Conservation (phyloP, 2,797 vertebrate species). For the Lerista edwardsae region DNA sequence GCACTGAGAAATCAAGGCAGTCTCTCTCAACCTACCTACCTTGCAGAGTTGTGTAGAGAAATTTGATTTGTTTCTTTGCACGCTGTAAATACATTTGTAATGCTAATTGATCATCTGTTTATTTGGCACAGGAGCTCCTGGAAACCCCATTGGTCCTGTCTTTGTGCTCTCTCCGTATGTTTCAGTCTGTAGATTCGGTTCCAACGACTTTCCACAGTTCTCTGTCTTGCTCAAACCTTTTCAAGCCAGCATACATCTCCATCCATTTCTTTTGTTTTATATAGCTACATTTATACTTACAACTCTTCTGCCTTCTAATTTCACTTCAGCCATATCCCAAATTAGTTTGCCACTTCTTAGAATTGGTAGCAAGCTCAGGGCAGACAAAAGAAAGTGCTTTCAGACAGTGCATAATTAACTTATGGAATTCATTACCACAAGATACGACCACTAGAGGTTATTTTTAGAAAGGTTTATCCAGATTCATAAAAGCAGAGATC, state of each 20-base stretch:
- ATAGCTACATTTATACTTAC: not conserved
- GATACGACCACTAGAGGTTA: not conserved
- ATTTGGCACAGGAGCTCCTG: not conserved
- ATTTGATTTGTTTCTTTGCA: not conserved
- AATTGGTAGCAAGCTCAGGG: not conserved
- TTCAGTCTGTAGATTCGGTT: not conserved
- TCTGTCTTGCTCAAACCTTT: not conserved
- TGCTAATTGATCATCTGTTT: too few species aligned
- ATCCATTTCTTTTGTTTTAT: not conserved
- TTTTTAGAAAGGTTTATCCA: not conserved
- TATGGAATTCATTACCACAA: not conserved
- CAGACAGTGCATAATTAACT: not conserved
- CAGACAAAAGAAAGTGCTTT: not conserved
- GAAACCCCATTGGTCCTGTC: not conserved
- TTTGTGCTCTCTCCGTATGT: not conserved
- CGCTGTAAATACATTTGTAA: not conserved
- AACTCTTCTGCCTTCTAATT: conserved; percentile 19
- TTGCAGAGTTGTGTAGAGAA: not conserved
- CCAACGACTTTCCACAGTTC: not conserved
- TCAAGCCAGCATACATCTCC: not conserved
- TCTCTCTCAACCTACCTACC: not conserved
- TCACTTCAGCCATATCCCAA: conserved; percentile 4
- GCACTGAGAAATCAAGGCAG: too few species aligned
- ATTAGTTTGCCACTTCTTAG: not conserved
- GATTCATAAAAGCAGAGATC: not conserved